Conservation (phyloP, 2,888 invertebrate genomes). For the Agrypnus murinus region DNA sequence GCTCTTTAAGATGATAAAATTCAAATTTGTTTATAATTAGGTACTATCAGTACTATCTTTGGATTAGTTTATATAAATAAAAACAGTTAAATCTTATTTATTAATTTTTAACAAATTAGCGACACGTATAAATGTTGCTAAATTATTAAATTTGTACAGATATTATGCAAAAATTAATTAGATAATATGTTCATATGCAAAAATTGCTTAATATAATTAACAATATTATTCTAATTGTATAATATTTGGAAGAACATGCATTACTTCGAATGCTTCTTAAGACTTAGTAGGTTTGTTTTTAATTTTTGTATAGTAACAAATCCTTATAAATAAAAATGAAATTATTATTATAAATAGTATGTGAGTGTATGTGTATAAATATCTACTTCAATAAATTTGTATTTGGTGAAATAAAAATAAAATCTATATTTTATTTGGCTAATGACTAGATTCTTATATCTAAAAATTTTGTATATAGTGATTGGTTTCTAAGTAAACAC, state of each 20-base stretch:
- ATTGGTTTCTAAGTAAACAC: slow-evolving; percentile 12
- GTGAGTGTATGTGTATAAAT: slow-evolving; percentile 15
- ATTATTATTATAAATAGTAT: not conserved
- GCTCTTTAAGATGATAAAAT: not conserved
- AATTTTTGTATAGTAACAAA: not conserved
- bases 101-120: slow-evolving; percentile 34
- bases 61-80: slow-evolving; percentile 39
- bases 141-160: slow-evolving; percentile 27
- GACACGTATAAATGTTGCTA: slow-evolving; percentile 35
- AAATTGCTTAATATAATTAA: slow-evolving; percentile 13
- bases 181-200: not conserved
- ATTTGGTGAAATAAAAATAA: slow-evolving; percentile 43
- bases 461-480: slow-evolving; percentile 41
- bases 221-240: slow-evolving; percentile 15
- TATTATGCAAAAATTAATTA: slow-evolving; percentile 19
- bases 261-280: slow-evolving; percentile 15
- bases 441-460: slow-evolving; percentile 68
- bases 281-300: not conserved
- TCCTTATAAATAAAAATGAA: not conserved
- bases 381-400: slow-evolving; percentile 26
- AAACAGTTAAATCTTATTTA: slow-evolving; percentile 31
- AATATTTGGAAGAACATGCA: slow-evolving; percentile 37
- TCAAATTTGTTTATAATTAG: slow-evolving; percentile 8
- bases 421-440: slow-evolving; percentile 66
- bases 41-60: slow-evolving; percentile 36